A percentile compares a stretch with the other conserved stretches of the same genome.
These are phyloP conservation scores for Lottia gigantea DNA, from an alignment of 2,888 invertebrate genomes.

Conservation along the genomic window DNA sequence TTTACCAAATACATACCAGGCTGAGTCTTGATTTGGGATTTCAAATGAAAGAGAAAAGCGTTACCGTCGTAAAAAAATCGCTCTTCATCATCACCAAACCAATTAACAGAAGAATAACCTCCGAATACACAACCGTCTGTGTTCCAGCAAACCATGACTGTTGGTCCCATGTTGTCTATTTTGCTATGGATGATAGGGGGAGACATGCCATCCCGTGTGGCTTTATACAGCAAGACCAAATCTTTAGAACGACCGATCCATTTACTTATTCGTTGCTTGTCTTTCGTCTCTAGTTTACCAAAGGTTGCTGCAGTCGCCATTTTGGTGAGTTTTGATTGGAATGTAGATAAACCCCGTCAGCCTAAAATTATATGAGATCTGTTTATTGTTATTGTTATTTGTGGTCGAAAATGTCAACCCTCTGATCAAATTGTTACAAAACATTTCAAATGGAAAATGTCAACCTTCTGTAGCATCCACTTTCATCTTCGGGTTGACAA, in stretches of 20 bases:
- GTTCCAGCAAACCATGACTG: constrained; percentile 39
- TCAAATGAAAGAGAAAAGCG: constrained; percentile 38
- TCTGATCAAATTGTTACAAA: no score
- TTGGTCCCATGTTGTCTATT: constrained; percentile 41
- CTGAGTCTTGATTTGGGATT: constrained; percentile 19
- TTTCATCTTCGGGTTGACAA: no score
- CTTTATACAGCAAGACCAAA: constrained; percentile 36
- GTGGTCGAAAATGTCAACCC: no score
- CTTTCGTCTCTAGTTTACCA: not conserved
- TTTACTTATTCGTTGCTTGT: constrained; percentile 30
- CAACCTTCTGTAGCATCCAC: no score
- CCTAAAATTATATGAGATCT: no score
- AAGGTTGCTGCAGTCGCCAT: no score
- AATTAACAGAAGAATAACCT: constrained; percentile 32
- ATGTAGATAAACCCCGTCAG: no score
- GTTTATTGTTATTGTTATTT: no score
- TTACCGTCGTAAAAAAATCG: constrained; percentile 23
- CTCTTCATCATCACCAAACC: constrained; percentile 26
- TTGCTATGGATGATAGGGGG: constrained; percentile 35
- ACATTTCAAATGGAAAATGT: no score
- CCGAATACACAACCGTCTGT: constrained; percentile 35
- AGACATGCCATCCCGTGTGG: constrained; percentile 33
- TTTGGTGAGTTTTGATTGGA: no score
- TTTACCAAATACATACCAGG: constrained; percentile 27
- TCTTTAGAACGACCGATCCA: constrained; percentile 33